Percentiles rank a stretch among this genome's conserved stretches.
These are phyloP conservation scores for Oncorhynchus mykiss DNA, from an alignment of 2,113 vertebrate genomes.

Conservation along the genomic window DNA sequence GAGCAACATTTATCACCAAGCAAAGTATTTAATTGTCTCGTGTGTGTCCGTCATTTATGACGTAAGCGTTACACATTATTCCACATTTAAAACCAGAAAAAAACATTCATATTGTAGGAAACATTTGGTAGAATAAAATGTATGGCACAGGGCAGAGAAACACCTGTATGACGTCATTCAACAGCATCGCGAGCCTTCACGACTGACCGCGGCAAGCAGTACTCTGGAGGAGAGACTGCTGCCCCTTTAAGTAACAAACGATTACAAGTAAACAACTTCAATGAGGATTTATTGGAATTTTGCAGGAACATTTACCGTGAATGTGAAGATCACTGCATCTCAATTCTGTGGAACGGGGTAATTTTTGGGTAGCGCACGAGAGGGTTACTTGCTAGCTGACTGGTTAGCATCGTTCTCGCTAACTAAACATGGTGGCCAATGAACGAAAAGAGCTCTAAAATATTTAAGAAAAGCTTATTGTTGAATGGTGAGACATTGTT, in stretches of 20 bases:
- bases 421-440: constrained; percentile 74
- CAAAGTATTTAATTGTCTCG: no score
- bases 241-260: constrained; percentile 41
- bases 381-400: constrained; percentile 15
- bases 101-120: no score
- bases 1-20: no score
- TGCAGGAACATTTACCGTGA: background rate
- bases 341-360: constrained; percentile 1
- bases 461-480: background rate
- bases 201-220: background rate
- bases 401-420: constrained; percentile 39
- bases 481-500: background rate
- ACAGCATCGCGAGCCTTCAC: constrained; percentile 52
- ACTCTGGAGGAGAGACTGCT: constrained; percentile 11
- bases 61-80: no score
- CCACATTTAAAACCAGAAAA: no score
- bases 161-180: constrained; percentile 56
- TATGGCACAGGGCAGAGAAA: background rate
- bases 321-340: background rate
- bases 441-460: constrained; percentile 32
- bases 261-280: constrained; percentile 12
- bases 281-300: background rate
- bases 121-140: no score
- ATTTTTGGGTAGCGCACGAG: constrained; percentile 12
- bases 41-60: no score